Conservation (phyloP, 2,113 vertebrate species). For the Phoxinus phoxinus region DNA sequence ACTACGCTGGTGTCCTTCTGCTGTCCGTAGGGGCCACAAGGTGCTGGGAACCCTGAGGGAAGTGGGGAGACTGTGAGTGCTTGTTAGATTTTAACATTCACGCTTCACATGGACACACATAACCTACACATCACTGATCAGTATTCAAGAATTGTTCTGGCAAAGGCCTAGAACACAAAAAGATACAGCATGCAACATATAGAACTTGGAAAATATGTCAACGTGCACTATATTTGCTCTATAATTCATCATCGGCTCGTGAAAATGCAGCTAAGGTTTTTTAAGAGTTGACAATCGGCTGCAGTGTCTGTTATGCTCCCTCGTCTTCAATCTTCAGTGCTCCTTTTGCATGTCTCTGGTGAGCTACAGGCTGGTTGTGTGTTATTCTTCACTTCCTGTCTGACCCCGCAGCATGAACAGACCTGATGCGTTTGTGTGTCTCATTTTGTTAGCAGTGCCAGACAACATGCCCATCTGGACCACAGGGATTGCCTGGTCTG, state of each 20-base stretch:
- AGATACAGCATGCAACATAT: not conserved
- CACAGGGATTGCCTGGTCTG: slow-evolving; percentile 74
- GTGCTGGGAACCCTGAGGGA: slow-evolving; percentile 72
- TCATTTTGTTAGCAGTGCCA: slow-evolving; percentile 70
- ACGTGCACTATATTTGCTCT: not conserved
- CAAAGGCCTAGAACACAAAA: not conserved
- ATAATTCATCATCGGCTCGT: not conserved
- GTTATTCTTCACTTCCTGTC: not conserved
- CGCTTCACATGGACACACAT: slow-evolving; percentile 23
- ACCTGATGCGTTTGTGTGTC: slow-evolving; percentile 24
- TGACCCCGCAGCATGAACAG: not conserved
- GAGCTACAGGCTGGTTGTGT: not conserved
- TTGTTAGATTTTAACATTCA: slow-evolving; percentile 43
- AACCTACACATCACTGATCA: slow-evolving; percentile 45
- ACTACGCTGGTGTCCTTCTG: slow-evolving; percentile 54
- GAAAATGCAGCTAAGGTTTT: not conserved
- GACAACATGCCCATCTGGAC: slow-evolving; percentile 77
- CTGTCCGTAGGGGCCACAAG: slow-evolving; percentile 77
- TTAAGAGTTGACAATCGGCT: not conserved
- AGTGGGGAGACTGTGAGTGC: slow-evolving; percentile 80
- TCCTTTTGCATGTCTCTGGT: slow-evolving; percentile 9
- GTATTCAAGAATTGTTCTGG: slow-evolving; percentile 8
- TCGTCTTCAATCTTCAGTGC: not conserved
- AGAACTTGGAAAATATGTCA: slow-evolving; percentile 2
- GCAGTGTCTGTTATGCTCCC: not conserved